These are phyloP conservation scores for Synodontis membranacea DNA, from an alignment of 2,113 vertebrate genomes.

Conservation along the genomic window DNA sequence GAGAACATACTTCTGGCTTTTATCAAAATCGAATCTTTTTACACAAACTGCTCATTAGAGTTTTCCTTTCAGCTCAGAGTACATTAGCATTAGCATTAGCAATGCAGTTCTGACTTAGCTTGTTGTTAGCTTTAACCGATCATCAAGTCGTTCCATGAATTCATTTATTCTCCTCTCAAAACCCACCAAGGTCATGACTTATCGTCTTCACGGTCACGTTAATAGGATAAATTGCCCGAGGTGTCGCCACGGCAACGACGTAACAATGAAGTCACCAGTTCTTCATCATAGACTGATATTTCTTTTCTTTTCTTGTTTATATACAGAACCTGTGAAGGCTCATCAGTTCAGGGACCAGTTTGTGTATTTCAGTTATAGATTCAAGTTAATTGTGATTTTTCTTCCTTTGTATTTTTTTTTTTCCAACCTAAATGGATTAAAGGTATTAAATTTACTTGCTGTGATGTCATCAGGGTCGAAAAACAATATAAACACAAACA, in stretches of 20 bases:
- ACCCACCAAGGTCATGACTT: background rate
- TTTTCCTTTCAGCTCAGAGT: background rate
- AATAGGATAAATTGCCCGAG: background rate
- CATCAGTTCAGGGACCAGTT: too few relatives aligned
- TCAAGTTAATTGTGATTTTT: background rate
- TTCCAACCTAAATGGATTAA: background rate
- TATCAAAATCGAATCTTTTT: background rate
- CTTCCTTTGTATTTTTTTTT: background rate
- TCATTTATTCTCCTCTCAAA: background rate
- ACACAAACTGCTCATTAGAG: background rate
- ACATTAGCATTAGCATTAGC: background rate
- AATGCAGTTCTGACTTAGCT: background rate
- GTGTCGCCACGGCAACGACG: background rate
- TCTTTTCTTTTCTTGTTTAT: too few relatives aligned
- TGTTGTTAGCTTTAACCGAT: background rate
- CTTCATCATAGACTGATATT: background rate
- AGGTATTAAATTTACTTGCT: background rate
- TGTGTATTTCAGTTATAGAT: too few relatives aligned
- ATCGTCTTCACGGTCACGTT: background rate
- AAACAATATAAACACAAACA: too few relatives aligned
- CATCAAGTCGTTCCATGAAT: background rate
- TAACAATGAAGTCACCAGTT: background rate
- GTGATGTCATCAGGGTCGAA: too few relatives aligned
- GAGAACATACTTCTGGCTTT: background rate
- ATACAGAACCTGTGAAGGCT: too few relatives aligned